phyloP scores from a whole-genome alignment of 2,888 invertebrate genomes.

The Myopa tessellatipennis region DNA sequence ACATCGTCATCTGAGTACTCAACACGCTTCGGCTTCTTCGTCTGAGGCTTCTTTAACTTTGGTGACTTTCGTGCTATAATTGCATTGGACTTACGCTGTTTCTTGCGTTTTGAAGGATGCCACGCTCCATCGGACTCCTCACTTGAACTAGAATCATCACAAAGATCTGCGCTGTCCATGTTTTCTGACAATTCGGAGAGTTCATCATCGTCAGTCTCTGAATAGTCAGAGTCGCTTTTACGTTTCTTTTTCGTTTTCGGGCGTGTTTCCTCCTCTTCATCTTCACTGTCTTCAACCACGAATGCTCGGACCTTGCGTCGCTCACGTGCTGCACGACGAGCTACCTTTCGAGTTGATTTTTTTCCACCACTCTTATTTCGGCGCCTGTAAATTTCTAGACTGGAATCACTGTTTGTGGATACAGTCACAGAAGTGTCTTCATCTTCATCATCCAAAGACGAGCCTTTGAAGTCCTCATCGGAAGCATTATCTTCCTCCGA shows the following conservation, averaged over 20 bases:
- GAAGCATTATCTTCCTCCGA: conserved; percentile 83
- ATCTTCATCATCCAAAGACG: conserved; percentile 71
- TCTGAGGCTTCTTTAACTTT: conserved; percentile 54
- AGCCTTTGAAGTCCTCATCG: conserved; percentile 90
- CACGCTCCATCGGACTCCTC: conserved; percentile 65
- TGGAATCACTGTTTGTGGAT: conserved; percentile 72
- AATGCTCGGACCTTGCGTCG: conserved; percentile 66
- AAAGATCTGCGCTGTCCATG: conserved; percentile 67
- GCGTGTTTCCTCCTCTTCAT: conserved; percentile 61
- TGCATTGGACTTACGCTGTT: conserved; percentile 54
- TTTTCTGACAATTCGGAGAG: conserved; percentile 65
- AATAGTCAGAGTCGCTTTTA: conserved; percentile 70
- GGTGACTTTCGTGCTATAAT: conserved; percentile 58
- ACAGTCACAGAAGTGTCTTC: conserved; percentile 70
- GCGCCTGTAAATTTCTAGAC: conserved; percentile 68
- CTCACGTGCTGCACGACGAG: conserved; percentile 69
- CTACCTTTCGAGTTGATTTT: conserved; percentile 68
- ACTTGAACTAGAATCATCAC: conserved; percentile 65
- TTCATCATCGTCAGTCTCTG: conserved; percentile 70
- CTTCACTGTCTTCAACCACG: conserved; percentile 72
- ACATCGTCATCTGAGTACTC: conserved; percentile 63
- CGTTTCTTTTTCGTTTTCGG: conserved; percentile 71
- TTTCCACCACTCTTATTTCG: conserved; percentile 70
- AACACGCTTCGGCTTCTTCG: conserved; percentile 59
- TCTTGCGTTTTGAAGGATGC: conserved; percentile 65